Evolutionary conservation across 2,797 vertebrate species (phyloP), one percentile per base, ranked within the genome.

Genomic region (Triplophysa bombifrons): DNA sequence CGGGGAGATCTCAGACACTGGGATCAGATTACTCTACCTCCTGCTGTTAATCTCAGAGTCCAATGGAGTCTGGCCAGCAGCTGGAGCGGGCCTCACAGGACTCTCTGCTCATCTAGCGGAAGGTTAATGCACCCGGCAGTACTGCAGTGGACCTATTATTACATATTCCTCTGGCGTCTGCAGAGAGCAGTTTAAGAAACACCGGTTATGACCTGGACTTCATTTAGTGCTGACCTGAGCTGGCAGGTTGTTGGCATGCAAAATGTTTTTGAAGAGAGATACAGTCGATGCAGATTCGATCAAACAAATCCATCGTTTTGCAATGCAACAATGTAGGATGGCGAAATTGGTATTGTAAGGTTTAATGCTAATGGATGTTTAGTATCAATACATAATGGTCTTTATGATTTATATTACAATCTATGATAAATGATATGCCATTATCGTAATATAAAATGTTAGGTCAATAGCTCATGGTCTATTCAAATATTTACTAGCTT

Each of bases 61-160:
- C 14, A 27, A 58, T 78, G 63, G 63, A 72, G 60, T 12, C 6
- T 0, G 41, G 80, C 74, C 74, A 80, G 69, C 46, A 72, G n/a
- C 22, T 48, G 19, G 6, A 38, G 19, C 12, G 41, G 48, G 63
- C 20, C 60, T 55, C 69, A n/a, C n/a, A 63, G 70, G 74, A 76
- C 68, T 76, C 73, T 10, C 22, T 27, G 61, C 70, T 67, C 74
- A 69, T 76, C 46, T 71, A 55, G 41, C 27, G 48, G 60, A 83
- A 80, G 82, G 79, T 81, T 78, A 84, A 84, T 78, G 82, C 75
- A 73, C 82, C 58, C 70, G 51, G 38, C 22, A 56, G 41, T 55
- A 67, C 69, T 60, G 65, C 76, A 70, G 60, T 72, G 77, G 50
- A 66, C 38, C 1, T 55, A 69, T 76, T 51, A 75, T 70, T 74